Percentiles rank a stretch among this genome's conserved stretches.
Conservation (phyloP, 2,888 invertebrate genomes). For the Caenorhabditis japonica region DNA sequence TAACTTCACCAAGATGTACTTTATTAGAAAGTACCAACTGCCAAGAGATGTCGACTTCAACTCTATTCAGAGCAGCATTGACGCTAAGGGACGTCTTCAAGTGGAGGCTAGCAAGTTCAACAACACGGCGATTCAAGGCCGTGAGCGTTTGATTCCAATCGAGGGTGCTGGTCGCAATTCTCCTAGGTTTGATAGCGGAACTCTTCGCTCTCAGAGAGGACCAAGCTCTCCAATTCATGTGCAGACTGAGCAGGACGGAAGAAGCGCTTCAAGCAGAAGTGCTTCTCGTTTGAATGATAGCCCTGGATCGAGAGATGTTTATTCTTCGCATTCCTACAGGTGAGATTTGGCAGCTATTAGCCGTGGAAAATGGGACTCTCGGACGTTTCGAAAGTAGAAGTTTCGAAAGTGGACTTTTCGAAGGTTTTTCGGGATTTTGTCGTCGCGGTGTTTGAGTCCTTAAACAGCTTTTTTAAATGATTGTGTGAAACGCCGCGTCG, state of each 20-base stretch:
- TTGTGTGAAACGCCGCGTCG: too few species aligned
- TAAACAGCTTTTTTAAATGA: too few species aligned
- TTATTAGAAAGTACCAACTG: conserved; percentile 75
- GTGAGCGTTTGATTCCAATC: conserved; percentile 74
- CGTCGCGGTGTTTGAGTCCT: too few species aligned
- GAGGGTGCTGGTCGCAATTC: conserved; percentile 64
- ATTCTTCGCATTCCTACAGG: conserved; percentile 62
- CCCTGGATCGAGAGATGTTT: conserved; percentile 57
- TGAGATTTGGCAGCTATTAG: too few species aligned
- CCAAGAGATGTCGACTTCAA: conserved; percentile 74
- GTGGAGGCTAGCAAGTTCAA: conserved; percentile 73
- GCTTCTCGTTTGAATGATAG: conserved; percentile 49
- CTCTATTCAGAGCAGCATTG: conserved; percentile 70
- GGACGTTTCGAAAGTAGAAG: too few species aligned
- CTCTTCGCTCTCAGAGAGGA: conserved; percentile 49
- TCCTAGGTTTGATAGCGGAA: conserved; percentile 35
- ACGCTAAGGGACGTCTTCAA: conserved; percentile 71
- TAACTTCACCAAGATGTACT: conserved; percentile 76
- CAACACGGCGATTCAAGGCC: conserved; percentile 63
- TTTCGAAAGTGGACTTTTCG: too few species aligned
- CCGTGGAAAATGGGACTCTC: too few species aligned
- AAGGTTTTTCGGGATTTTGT: too few species aligned
- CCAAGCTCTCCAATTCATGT: conserved; percentile 63
- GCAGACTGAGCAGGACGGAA: conserved; percentile 59
- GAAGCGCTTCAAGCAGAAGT: conserved; percentile 48